phyloP scores from a whole-genome alignment of 2,888 invertebrate species.

The Parochlus steinenii region DNA sequence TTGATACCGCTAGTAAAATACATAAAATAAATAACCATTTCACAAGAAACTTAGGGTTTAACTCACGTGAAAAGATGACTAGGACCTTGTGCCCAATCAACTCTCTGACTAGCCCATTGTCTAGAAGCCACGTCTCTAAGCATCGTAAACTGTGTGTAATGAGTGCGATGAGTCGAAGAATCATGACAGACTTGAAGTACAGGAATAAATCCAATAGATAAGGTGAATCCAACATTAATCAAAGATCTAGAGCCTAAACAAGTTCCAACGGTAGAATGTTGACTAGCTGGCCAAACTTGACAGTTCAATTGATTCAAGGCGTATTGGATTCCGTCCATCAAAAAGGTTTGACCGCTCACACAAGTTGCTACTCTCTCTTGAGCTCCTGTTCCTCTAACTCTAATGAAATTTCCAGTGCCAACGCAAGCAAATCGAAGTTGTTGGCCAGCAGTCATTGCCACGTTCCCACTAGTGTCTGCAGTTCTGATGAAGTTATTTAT shows the following conservation, averaged over 20 bases:
- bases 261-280: conserved; percentile 12
- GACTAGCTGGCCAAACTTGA: conserved; percentile 15
- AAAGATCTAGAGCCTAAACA: conserved; percentile 16
- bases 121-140: conserved; percentile 16
- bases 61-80: conserved; percentile 15
- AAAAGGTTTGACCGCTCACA: conserved; percentile 13
- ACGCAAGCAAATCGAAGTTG: conserved; percentile 21
- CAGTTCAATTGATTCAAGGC: conserved; percentile 18
- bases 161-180: conserved; percentile 17
- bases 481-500: too few species aligned
- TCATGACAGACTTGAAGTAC: conserved; percentile 21
- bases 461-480: conserved; percentile 14
- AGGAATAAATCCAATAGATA: conserved; percentile 17
- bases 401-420: conserved; percentile 19
- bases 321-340: too few species aligned
- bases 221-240: conserved; percentile 20
- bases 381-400: conserved; percentile 6
- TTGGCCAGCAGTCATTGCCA: conserved; percentile 16
- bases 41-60: too few species aligned
- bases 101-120: conserved; percentile 19
- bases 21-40: too few species aligned
- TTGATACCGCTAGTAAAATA: too few species aligned
- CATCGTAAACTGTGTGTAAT: conserved; percentile 19
- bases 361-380: conserved; percentile 16
- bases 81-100: conserved; percentile 16